A percentile compares a stretch with the other conserved stretches of the same genome.
phyloP scores from a whole-genome alignment of 2,797 vertebrate genomes.

The Pseudochaenichthys georgianus region DNA sequence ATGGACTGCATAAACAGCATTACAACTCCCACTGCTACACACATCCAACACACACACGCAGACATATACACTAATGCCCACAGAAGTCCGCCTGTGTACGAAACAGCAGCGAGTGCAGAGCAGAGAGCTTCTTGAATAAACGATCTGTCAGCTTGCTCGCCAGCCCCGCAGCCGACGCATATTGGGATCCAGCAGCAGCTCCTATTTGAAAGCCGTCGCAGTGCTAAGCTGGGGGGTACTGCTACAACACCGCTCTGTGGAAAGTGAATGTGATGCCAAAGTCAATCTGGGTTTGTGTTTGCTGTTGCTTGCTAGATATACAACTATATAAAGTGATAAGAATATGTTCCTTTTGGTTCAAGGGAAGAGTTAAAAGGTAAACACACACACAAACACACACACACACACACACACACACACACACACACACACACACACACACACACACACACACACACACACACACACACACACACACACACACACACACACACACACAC shows the following conservation, averaged over 20 bases:
- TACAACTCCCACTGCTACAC: constrained; percentile 63
- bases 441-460: too few species aligned
- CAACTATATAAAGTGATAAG: not conserved
- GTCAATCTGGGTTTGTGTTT: constrained; percentile 37
- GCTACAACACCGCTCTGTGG: constrained; percentile 42
- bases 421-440: too few species aligned
- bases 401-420: too few species aligned
- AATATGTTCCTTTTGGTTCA: constrained; percentile 6
- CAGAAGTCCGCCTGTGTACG: constrained; percentile 52
- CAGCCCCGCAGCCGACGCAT: constrained; percentile 48
- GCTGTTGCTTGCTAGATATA: constrained; percentile 11
- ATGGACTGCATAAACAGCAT: constrained; percentile 77
- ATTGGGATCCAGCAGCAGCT: constrained; percentile 64
- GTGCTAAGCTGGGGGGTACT: constrained; percentile 31
- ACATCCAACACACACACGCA: constrained; percentile 14
- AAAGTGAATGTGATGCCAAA: constrained; percentile 46
- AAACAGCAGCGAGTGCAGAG: constrained; percentile 59
- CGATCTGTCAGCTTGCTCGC: constrained; percentile 63
- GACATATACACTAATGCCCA: constrained; percentile 35
- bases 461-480: too few species aligned
- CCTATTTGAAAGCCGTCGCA: constrained; percentile 43
- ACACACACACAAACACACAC: not conserved
- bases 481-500: too few species aligned
- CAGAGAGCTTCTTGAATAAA: constrained; percentile 59
- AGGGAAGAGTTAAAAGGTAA: constrained; percentile 15